Evolutionary conservation across 2,888 invertebrate species (phyloP), one percentile per base, ranked within the genome.

Genomic region (Sycophila texana): DNA sequence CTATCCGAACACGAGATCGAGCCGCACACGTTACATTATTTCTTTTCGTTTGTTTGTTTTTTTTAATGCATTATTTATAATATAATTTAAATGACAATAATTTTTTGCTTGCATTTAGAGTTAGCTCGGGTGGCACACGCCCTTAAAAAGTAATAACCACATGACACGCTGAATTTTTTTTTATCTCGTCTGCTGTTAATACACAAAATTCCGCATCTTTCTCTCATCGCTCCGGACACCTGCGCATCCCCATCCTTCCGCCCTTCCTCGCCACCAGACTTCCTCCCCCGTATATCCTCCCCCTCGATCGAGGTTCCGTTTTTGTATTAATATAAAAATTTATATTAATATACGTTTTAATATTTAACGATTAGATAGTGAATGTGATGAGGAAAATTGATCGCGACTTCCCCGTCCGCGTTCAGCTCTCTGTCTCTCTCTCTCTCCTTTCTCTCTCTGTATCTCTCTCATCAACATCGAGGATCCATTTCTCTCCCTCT

Each of bases 301-400:
- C 10, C 39, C 39, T 39, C 39, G 39, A 39, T 39, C 39, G 10
- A 39, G 39, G 7, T 39, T 10, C 39, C 26, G 26, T 26, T 61
- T 26, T 70, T 65, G 18, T 73, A 4, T 73, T 65, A 4, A 47
- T 60, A 47, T 12, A 65, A 84, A 26, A 26, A 26, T 1, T 26
- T 88, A 87, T 87, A 88, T 87, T 88, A 87, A 87, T 86, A 84
- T 88, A 87, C 86, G 87, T 86, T 85, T 87, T 88, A 88, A 87
- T 26, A 10, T 10, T 39, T 39, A 89, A 77, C 87, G 89, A 86
- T 80, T 87, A 86, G 87, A 86, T 89, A 88, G 68, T 57, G 61
- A 80, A 80, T 68, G 70, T 71, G 72, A 72, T 65, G 87, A 89
- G 58, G 74, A 49, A 49, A 20, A 49, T 22, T 14, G n/a, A 72